Evolutionary conservation across 2,113 vertebrate genomes (phyloP), one percentile per base, ranked within the genome.

Genomic region (Rallus limicola): DNA sequence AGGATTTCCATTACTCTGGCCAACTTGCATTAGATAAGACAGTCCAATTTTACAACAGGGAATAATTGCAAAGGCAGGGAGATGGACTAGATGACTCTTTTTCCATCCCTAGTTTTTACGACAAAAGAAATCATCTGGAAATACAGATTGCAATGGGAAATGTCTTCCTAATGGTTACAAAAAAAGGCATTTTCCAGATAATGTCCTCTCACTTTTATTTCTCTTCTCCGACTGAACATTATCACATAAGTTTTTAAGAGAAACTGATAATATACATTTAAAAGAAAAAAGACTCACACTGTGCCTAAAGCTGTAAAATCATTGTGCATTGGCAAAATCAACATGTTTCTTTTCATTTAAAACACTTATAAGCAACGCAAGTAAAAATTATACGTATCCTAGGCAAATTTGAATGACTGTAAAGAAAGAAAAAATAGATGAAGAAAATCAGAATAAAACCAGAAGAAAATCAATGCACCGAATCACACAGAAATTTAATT

Each of bases 1-100:
- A 58, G 80, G 20, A 84, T 81, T 95, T 88, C 63, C 70, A 52
- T 88, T 95, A 74, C 34, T 92, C 55, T 88, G 72, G n/a, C 21
- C 75, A 96, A 70, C 71, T 90, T 79, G 40, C 74, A 52, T 88
- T 77, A 92, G 24, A 82, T 0, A 2, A 95, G 16, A 31, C 82
- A 83, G 53, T 86, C 58, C 44, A 86, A 90, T 93, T 93, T 94
- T 95, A 92, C 75, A 88, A 52, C 46, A 80, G 84, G 81, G 84
- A 95, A 84, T 92, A 94, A 86, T 62, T 95, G 11, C 33, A 88
- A 26, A 68, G 55, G 42, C 29, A 92, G 38, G 75, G 67, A 94
- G 67, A 71, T 68, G 69, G 67, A 74, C 33, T 67, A 81, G 60
- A 77, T 76, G 9, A 88, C 53, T 88, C 40, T 42, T 93, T 93